Evolutionary conservation across 1,140 invertebrate species (phyloP).

Genomic region (Heterodera schachtii): DNA sequence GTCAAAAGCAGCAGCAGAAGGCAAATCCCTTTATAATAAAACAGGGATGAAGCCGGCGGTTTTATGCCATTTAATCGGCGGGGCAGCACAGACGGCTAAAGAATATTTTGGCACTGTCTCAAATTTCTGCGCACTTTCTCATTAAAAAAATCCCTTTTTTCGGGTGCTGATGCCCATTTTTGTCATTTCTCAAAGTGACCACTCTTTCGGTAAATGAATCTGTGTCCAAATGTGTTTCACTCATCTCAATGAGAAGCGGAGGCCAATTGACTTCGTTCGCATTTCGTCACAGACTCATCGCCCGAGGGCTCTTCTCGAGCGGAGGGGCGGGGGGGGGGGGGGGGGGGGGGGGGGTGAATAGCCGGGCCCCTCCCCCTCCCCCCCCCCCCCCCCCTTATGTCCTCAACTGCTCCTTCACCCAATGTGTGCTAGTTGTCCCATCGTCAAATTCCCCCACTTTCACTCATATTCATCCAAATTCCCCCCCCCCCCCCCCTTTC

Average conservation of each 20-base stretch:
- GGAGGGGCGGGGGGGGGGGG: not conserved
- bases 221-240: not conserved
- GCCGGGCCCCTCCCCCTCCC: not conserved
- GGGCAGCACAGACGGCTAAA: too few relatives aligned
- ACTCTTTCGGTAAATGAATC: too few relatives aligned
- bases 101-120: too few relatives aligned
- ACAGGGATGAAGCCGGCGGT: too few relatives aligned
- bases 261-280: not conserved
- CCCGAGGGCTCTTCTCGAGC: not conserved
- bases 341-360: not conserved
- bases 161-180: too few relatives aligned
- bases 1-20: not conserved
- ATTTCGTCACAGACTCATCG: not conserved
- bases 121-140: too few relatives aligned
- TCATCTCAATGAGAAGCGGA: not conserved
- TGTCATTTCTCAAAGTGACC: too few relatives aligned
- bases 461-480: not conserved
- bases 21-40: too few relatives aligned
- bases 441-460: too few relatives aligned
- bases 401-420: not conserved
- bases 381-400: not conserved
- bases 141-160: too few relatives aligned
- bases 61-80: too few relatives aligned
- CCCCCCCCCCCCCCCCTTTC: not conserved
- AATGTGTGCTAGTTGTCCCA: too few relatives aligned